Evolutionary conservation across 2,888 invertebrate species (phyloP).

Genomic region (Tridacna gigas): DNA sequence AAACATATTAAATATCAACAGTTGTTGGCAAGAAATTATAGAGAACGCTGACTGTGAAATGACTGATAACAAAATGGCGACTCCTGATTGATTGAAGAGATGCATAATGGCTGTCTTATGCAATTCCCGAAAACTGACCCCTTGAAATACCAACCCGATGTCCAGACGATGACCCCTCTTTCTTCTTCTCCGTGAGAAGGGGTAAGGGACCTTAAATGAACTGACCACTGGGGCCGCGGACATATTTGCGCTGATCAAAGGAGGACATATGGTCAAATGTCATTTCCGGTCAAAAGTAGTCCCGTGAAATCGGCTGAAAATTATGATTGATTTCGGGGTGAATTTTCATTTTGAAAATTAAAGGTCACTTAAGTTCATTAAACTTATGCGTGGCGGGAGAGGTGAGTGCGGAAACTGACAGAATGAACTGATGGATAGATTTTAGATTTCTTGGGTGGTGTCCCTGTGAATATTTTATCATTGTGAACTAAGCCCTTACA

Average conservation of each 20-base stretch:
- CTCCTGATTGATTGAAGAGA: not conserved
- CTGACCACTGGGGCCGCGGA: conserved; percentile 20
- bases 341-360: conserved; percentile 13
- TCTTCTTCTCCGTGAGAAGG: not conserved
- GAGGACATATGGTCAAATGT: conserved; percentile 23
- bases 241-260: conserved; percentile 8
- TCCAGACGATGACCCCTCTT: conserved; percentile 15
- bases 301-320: conserved; percentile 28
- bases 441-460: too few relatives aligned
- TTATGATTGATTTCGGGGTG: conserved; percentile 26
- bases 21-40: too few relatives aligned
- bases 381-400: not conserved
- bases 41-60: too few relatives aligned
- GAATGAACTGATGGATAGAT: too few relatives aligned
- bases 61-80: too few relatives aligned
- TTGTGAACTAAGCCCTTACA: too few relatives aligned
- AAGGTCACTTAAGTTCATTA: conserved; percentile 9
- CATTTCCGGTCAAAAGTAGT: conserved; percentile 42
- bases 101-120: not conserved
- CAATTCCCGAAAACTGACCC: conserved; percentile 11
- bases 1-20: too few relatives aligned
- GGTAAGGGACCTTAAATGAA: conserved; percentile 27
- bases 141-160: conserved; percentile 15
- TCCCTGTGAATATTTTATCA: too few relatives aligned
- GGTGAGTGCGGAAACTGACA: too few relatives aligned